Percentiles rank a stretch among this genome's conserved stretches.
Conservation (phyloP, 1,140 invertebrate species). For the Lepidurus apus region DNA sequence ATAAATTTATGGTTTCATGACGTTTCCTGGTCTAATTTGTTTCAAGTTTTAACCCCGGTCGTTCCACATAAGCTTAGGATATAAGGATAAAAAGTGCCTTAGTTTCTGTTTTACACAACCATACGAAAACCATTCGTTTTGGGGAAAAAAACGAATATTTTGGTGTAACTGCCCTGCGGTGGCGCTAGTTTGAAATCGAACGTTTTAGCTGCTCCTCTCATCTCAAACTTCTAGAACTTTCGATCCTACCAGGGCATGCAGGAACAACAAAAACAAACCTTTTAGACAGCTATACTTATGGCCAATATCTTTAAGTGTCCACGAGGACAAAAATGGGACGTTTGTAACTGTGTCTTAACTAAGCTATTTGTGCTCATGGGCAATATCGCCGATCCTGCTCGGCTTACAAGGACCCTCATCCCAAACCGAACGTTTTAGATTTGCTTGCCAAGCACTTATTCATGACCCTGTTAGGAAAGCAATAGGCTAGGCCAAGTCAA, state of each 20-base stretch:
- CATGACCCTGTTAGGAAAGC: constrained; percentile 9
- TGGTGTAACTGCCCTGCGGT: no score
- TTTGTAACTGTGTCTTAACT: not conserved
- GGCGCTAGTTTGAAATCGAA: no score
- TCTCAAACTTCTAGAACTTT: no score
- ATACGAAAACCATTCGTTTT: no score
- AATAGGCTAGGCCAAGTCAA: not conserved
- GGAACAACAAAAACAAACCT: no score
- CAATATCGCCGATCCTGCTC: not conserved
- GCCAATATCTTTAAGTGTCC: no score
- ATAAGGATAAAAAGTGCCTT: not conserved
- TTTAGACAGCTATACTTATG: no score
- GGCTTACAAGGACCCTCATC: not conserved
- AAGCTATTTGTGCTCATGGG: not conserved
- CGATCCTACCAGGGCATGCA: no score
- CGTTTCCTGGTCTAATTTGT: not conserved
- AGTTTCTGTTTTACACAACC: no score
- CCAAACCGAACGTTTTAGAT: not conserved
- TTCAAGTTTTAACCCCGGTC: not conserved
- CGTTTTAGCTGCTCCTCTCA: no score
- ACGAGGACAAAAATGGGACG: no score
- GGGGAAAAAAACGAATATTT: no score
- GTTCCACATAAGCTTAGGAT: not conserved
- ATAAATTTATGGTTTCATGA: not conserved
- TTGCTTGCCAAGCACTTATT: constrained; percentile 4